phyloP scores from a whole-genome alignment of 1,140 invertebrate genomes.

The Stegodyphus mimosarum region DNA sequence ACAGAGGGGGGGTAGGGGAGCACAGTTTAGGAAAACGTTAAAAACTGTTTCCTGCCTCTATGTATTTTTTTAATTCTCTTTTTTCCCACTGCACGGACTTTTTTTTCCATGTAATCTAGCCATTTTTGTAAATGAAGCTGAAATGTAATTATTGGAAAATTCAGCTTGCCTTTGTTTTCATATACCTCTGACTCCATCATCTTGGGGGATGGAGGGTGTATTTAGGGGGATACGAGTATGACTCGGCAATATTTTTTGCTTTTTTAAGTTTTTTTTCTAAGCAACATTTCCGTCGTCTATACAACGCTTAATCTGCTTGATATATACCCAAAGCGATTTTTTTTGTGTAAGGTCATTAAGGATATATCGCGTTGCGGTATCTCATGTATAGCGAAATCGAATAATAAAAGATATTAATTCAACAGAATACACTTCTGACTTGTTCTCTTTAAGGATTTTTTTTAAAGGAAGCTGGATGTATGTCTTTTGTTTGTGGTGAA shows the following conservation, averaged over 20 bases:
- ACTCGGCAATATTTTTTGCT: constrained; percentile 11
- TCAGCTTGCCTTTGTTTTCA: constrained; percentile 41
- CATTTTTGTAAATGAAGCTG: constrained; percentile 58
- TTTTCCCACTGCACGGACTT: background rate
- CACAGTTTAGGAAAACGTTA: constrained; percentile 47
- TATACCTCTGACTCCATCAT: constrained; percentile 10
- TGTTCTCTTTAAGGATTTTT: constrained; percentile 3
- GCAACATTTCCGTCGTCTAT: constrained; percentile 45
- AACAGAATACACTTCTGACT: constrained; percentile 43
- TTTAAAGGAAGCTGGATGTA: background rate
- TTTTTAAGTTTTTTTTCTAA: background rate
- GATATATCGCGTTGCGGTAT: constrained; percentile 41
- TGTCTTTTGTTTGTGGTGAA: constrained; percentile 12
- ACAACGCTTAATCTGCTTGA: constrained; percentile 43
- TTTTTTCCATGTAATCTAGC: constrained; percentile 51
- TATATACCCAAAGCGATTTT: constrained; percentile 28
- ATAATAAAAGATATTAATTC: constrained; percentile 60
- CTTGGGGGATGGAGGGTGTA: background rate
- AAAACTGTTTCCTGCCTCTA: constrained; percentile 55
- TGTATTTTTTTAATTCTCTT: constrained; percentile 23
- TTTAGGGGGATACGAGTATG: background rate
- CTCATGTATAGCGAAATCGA: constrained; percentile 39
- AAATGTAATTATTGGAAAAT: constrained; percentile 59
- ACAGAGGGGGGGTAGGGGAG: constrained; percentile 15
- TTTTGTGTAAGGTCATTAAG: constrained; percentile 40